Conservation (phyloP, 2,797 vertebrate genomes). For the Anabacerthia variegaticeps region DNA sequence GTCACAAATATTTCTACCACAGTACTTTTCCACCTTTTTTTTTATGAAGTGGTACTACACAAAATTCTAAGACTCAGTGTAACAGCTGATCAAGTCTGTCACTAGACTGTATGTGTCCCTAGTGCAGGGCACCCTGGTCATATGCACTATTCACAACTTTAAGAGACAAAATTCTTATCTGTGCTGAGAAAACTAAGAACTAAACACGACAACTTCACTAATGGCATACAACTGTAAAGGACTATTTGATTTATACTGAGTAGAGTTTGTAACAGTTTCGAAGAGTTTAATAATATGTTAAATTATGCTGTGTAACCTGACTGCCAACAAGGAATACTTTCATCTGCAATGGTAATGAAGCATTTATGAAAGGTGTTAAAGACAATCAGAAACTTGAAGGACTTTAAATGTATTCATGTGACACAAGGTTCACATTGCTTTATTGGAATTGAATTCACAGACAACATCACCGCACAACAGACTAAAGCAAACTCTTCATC, state of each 20-base stretch:
- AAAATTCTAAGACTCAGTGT: background rate
- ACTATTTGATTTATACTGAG: background rate
- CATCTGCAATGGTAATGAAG: conserved; percentile 57
- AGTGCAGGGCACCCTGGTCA: background rate
- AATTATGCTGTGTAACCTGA: conserved; percentile 21
- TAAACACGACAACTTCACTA: background rate
- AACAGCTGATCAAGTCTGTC: background rate
- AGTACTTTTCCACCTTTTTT: background rate
- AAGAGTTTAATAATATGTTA: conserved; percentile 38
- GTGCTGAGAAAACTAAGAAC: background rate
- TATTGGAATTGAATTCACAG: background rate
- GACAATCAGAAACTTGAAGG: conserved; percentile 51
- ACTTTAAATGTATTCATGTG: background rate
- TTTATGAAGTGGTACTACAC: background rate
- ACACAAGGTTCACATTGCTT: background rate
- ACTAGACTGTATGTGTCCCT: background rate
- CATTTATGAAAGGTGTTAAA: conserved; percentile 44
- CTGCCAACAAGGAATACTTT: conserved; percentile 36
- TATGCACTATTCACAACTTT: background rate
- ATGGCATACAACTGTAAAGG: background rate
- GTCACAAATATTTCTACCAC: background rate
- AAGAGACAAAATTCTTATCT: background rate
- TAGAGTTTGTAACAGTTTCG: background rate
- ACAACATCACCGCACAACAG: background rate
- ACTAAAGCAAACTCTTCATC: background rate